Evolutionary conservation across 2,888 invertebrate genomes (phyloP), one percentile per base, ranked within the genome.

Genomic region (Luperina nickerlii): DNA sequence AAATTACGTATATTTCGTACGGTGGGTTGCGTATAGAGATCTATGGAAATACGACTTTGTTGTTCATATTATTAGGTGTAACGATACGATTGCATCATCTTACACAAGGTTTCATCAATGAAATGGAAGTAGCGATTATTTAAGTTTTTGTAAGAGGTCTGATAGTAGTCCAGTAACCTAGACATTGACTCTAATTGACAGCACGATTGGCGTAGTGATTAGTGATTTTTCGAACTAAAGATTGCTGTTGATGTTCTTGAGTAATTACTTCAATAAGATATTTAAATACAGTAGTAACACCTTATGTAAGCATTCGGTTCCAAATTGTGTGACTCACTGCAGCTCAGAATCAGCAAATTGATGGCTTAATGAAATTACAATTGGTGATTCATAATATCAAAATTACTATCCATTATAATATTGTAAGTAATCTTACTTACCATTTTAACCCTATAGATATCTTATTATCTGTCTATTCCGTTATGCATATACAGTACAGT

Each of bases 1-100:
- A 83, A 81, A 82, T 84, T 82, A 74, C 79, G 67, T 84, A 45
- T 75, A 32, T 65, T 79, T 67, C 54, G 66, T 76, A 60, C 24
- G 27, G 48, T 81, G 27, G n/a, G 48, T n/a, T 54, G 45, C 38
- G 54, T 66, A 63, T 57, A 80, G 18, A 63, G 48, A 71, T 74
- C 63, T 76, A 76, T 76, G 66, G 24, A 67, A 57, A 65, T 54
- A 66, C n/a, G 18, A n/a, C 20, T 38, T 71, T 32, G 48, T 48
- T 60, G 8, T 71, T 68, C 54, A n/a, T 27, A 70, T 72, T 76
- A 8, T 72, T 76, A 8, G 67, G n/a, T 62, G 15, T 62, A 54
- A 45, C 0, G n/a, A 45, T 79, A 45, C 0, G n/a, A 45, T 79
- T 83, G 32, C 70, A 63, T 83, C 65, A 84, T 48, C n/a, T 51